These are phyloP conservation scores for Steinernema carpocapsae DNA, from an alignment of 2,888 invertebrate genomes.

Conservation along the genomic window DNA sequence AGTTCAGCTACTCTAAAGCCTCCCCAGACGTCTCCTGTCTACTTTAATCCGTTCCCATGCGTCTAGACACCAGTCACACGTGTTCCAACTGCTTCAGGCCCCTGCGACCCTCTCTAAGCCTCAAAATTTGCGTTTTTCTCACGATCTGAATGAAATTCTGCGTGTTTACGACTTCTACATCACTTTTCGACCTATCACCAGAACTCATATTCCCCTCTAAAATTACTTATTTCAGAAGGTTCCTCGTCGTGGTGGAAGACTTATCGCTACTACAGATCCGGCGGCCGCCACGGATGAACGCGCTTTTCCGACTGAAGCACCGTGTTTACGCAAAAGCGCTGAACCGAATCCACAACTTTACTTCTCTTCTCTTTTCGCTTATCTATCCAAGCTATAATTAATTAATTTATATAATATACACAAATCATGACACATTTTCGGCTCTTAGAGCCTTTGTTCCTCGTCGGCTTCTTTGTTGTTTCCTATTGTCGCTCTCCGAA, in stretches of 20 bases:
- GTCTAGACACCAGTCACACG: too few species aligned
- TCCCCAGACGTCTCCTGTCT: too few species aligned
- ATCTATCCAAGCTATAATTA: background rate
- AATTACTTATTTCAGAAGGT: background rate
- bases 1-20: too few species aligned
- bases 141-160: too few species aligned
- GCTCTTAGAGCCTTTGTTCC: background rate
- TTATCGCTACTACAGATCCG: conserved; percentile 5
- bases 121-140: too few species aligned
- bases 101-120: too few species aligned
- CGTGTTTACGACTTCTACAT: too few species aligned
- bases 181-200: too few species aligned
- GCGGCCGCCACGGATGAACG: conserved; percentile 1
- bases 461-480: background rate
- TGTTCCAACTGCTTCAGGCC: too few species aligned
- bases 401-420: background rate
- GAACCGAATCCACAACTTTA: background rate
- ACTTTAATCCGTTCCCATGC: too few species aligned
- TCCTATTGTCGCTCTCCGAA: too few species aligned
- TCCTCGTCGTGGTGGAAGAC: background rate
- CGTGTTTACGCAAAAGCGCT: background rate
- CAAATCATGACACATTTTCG: background rate
- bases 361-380: background rate
- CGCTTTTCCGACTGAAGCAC: background rate
- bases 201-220: too few species aligned